Conservation (phyloP, 1,140 invertebrate species). For the Berghia stephanieae region DNA sequence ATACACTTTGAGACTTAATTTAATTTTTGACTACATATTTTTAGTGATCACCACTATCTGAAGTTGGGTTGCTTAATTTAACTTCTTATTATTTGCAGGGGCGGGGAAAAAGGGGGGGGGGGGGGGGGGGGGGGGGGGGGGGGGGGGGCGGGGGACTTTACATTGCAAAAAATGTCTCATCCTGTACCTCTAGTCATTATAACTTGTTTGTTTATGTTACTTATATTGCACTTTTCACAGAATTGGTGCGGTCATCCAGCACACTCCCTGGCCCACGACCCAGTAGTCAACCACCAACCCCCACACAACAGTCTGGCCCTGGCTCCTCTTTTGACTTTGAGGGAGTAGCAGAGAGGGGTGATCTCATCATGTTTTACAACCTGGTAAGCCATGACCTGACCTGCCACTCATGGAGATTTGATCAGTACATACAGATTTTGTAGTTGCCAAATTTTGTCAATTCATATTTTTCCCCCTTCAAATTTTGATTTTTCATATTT, state of each 20-base stretch:
- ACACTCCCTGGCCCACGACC: slow-evolving; percentile 68
- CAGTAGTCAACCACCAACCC: slow-evolving; percentile 70
- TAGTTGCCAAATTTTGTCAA: slow-evolving; percentile 26
- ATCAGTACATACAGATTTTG: neutral
- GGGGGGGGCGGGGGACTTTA: neutral
- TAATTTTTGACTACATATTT: no score
- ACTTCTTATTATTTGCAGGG: no score
- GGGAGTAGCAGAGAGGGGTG: slow-evolving; percentile 73
- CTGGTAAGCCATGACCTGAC: slow-evolving; percentile 62
- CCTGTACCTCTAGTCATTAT: neutral
- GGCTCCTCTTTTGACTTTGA: slow-evolving; percentile 73
- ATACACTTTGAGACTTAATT: no score
- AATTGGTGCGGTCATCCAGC: slow-evolving; percentile 67
- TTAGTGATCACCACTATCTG: no score
- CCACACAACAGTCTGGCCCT: slow-evolving; percentile 73
- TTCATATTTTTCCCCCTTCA: slow-evolving; percentile 4
- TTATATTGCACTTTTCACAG: slow-evolving; percentile 47
- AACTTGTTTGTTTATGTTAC: neutral
- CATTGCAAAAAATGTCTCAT: neutral
- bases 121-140: no score
- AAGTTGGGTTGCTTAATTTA: no score
- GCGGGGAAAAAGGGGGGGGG: no score
- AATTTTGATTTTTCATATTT: neutral
- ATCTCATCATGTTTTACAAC: slow-evolving; percentile 95
- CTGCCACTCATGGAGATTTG: no score